Evolutionary conservation across 2,888 invertebrate species (phyloP), one percentile per base, ranked within the genome.

Genomic region (Tachina fera): DNA sequence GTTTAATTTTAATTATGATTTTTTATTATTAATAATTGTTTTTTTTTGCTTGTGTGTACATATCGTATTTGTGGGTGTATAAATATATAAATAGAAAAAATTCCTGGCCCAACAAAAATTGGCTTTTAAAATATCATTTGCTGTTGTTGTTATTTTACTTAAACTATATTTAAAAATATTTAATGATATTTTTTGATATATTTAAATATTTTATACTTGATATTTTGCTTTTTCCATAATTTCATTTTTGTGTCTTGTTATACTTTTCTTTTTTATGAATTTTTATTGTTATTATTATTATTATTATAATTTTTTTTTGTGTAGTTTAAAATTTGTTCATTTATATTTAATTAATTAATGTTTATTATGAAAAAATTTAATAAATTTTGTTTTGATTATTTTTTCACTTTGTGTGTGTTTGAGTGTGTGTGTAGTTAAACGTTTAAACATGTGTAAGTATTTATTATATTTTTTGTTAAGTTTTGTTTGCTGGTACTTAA

Each of bases 31-130:
- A 47, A 58, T 11, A 43, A 16, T 47, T 47, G 9, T 8, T 9
- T 49, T 22, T 58, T 45, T 10, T 45, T 22, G 16, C 13, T 22
- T 67, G 65, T 51, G 39, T 61, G n/a, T 41, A 43, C 31, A 22
- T 61, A 22, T 22, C 31, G 16, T 61, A 22, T 22, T 63, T 60
- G 11, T 31, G 43, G 47, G 51, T 67, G 74, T 61, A 56, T 68
- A 68, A 51, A 77, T 81, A 68, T 61, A 58, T 67, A 16, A 11
- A 63, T 41, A 74, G 41, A 75, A 49, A 70, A 77, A 77, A 72
- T 72, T 78, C 77, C 72, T 83, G 77, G 43, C 22, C 77, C 75
- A 81, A 75, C 47, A 68, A 68, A 76, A 77, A 77, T 78, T 78
- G 83, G 72, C 51, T 67, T 67, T 61, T 45, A 68, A 83, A 71